Conservation (phyloP, 92 coral and sea anemone species). For the Isaurus tuberculatus region DNA sequence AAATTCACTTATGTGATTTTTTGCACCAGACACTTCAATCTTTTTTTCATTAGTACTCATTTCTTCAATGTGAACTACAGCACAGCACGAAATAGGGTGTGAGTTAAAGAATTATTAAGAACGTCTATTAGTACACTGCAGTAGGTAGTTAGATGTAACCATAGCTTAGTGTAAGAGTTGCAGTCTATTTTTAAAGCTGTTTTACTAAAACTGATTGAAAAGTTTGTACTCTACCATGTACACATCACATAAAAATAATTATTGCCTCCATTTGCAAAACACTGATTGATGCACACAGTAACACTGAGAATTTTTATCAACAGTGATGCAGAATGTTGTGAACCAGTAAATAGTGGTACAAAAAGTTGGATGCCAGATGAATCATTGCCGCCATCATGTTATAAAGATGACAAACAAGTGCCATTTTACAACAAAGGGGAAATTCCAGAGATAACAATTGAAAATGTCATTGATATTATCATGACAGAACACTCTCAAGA, state of each 20-base stretch:
- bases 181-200: background rate
- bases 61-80: background rate
- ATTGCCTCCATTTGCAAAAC: background rate
- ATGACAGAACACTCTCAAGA: slow-evolving; percentile 49
- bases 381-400: slow-evolving; percentile 50
- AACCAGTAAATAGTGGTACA: background rate
- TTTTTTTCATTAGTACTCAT: background rate
- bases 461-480: slow-evolving; percentile 56
- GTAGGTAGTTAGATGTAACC: background rate
- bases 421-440: slow-evolving; percentile 64
- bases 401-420: slow-evolving; percentile 50
- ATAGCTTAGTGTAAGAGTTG: background rate
- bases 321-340: slow-evolving; percentile 13
- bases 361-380: slow-evolving; percentile 54
- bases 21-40: background rate
- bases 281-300: background rate
- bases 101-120: background rate
- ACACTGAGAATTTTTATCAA: background rate
- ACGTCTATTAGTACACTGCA: background rate
- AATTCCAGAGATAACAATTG: slow-evolving; percentile 57
- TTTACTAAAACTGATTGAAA: background rate
- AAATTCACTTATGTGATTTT: too few species aligned
- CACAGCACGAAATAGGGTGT: background rate
- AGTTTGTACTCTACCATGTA: background rate
- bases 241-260: background rate